Evolutionary conservation across 2,888 invertebrate genomes (phyloP).

Genomic region (Lamellibrachia satsuma): DNA sequence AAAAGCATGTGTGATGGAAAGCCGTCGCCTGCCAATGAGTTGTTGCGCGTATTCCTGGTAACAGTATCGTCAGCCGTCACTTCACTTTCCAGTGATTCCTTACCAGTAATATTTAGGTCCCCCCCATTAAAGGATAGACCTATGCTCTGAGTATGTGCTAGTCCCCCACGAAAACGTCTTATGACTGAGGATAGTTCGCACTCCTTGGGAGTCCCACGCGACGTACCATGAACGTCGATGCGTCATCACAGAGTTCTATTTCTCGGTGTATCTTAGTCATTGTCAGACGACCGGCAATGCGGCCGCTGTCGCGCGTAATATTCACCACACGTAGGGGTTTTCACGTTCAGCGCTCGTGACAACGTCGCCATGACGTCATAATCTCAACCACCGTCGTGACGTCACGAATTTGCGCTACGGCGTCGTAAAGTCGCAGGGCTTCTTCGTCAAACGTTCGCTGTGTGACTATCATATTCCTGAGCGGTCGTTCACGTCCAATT

Average conservation of each 20-base stretch:
- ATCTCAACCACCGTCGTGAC: neutral
- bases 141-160: no score
- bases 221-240: neutral
- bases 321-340: neutral
- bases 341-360: neutral
- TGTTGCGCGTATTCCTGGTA: no score
- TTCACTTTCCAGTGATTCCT: no score
- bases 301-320: neutral
- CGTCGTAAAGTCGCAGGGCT: neutral
- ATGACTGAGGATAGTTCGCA: no score
- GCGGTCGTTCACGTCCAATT: no score
- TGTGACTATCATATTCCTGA: no score
- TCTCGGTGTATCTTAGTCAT: neutral
- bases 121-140: no score
- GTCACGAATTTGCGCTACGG: neutral
- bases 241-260: neutral
- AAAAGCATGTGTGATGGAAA: neutral
- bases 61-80: no score
- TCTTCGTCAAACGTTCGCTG: neutral
- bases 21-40: neutral
- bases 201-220: neutral
- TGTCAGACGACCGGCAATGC: neutral
- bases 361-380: slow-evolving; percentile 17
- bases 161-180: no score
- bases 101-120: no score